These are phyloP conservation scores for Pao palembangensis DNA, from an alignment of 2,113 vertebrate species.

Conservation along the genomic window DNA sequence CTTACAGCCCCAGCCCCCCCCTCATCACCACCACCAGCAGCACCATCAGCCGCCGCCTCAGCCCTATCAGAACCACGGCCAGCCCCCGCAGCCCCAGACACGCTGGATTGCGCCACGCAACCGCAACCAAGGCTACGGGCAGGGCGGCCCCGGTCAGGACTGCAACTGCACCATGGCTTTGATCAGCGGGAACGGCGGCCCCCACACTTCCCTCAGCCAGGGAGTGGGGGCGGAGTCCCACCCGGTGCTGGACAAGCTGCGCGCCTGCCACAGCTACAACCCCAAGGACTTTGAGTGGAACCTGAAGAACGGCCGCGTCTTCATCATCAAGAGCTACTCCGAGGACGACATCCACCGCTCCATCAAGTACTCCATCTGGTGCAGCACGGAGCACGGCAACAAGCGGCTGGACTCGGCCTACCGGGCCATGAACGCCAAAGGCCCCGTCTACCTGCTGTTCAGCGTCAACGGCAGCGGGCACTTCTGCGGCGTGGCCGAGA, in stretches of 20 bases:
- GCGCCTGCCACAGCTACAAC: slow-evolving; percentile 94
- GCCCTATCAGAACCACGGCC: slow-evolving; percentile 84
- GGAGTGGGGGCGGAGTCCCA: slow-evolving; percentile 81
- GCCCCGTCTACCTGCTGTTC: slow-evolving; percentile 93
- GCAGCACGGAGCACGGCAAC: slow-evolving; percentile 97
- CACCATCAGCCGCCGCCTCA: slow-evolving; percentile 78
- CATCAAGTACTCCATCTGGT: slow-evolving; percentile 99
- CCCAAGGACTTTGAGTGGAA: slow-evolving; percentile 98
- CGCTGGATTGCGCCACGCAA: slow-evolving; percentile 91
- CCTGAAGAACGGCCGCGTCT: slow-evolving; percentile 91
- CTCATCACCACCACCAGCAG: slow-evolving; percentile 70
- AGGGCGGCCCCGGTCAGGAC: slow-evolving; percentile 73
- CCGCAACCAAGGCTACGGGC: slow-evolving; percentile 82
- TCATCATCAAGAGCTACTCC: slow-evolving; percentile 99
- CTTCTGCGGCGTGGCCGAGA: slow-evolving; percentile 97
- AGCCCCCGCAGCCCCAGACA: slow-evolving; percentile 79
- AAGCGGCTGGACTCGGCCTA: slow-evolving; percentile 94
- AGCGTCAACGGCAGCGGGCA: slow-evolving; percentile 98
- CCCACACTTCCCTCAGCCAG: slow-evolving; percentile 51
- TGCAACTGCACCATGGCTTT: slow-evolving; percentile 66
- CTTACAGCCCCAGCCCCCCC: slow-evolving; percentile 76
- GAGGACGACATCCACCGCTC: slow-evolving; percentile 98
- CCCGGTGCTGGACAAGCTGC: slow-evolving; percentile 93
- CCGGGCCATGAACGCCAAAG: slow-evolving; percentile 85
- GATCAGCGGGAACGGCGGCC: slow-evolving; percentile 73